phyloP scores from a whole-genome alignment of 2,797 vertebrate species.

The Acrocephalus scirpaceus region DNA sequence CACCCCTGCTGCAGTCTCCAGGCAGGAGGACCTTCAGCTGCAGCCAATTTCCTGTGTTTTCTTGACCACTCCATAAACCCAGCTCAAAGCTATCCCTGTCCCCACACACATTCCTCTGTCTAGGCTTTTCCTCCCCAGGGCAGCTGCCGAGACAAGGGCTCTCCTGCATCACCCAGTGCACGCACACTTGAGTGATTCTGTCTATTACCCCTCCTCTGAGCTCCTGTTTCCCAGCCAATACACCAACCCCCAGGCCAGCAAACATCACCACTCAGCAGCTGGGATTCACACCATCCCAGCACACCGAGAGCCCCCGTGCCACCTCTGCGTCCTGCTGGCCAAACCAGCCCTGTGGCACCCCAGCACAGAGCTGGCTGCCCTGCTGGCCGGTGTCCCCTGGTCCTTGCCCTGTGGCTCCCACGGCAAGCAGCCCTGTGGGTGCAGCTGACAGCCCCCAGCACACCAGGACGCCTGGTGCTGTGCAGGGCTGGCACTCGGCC shows the following conservation, averaged over 20 bases:
- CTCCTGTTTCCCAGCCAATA: background rate
- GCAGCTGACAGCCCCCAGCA: background rate
- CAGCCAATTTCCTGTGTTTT: slow-evolving; percentile 65
- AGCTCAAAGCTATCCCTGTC: slow-evolving; percentile 34
- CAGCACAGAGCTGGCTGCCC: accelerated
- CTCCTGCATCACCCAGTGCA: background rate
- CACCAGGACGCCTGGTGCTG: accelerated
- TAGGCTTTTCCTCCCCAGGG: background rate
- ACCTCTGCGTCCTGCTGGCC: accelerated
- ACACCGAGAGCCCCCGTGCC: accelerated
- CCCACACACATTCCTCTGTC: slow-evolving; percentile 44
- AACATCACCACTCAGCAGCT: background rate
- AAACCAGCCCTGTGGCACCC: accelerated
- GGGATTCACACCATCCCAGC: background rate
- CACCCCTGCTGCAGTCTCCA: background rate
- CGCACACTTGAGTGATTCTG: accelerated
- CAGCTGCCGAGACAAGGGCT: background rate
- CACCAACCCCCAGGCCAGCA: accelerated
- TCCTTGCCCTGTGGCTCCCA: accelerated
- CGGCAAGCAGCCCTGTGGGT: accelerated
- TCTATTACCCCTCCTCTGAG: background rate
- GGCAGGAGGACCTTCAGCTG: slow-evolving; percentile 49
- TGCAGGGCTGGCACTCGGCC: accelerated
- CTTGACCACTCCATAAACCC: slow-evolving; percentile 54
- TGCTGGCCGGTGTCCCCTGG: accelerated